phyloP scores from a whole-genome alignment of 2,797 vertebrate species.

The Caiman crocodilus region DNA sequence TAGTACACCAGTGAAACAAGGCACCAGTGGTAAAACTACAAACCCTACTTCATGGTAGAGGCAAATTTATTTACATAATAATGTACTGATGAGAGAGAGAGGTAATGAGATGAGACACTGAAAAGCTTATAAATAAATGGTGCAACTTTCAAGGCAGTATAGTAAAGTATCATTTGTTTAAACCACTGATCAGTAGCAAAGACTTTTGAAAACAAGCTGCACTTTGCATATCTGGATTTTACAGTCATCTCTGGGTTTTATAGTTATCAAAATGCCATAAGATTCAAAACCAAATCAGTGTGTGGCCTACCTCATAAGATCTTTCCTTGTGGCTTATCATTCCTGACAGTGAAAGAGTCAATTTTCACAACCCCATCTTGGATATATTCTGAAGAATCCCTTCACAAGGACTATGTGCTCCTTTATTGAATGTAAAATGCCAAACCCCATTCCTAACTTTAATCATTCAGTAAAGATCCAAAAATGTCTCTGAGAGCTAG shows the following conservation, averaged over 20 bases:
- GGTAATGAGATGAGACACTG: neutral
- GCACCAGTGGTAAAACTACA: neutral
- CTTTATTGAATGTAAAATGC: neutral
- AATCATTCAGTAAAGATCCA: neutral
- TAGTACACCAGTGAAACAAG: neutral
- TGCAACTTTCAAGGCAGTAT: neutral
- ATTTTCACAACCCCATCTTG: neutral
- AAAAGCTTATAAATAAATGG: neutral
- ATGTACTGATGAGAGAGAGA: neutral
- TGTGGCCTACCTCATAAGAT: neutral
- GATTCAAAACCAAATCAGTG: neutral
- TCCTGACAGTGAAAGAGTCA: neutral
- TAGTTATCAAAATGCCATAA: neutral
- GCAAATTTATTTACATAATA: neutral
- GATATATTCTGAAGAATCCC: neutral
- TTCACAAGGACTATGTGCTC: conserved; percentile 13
- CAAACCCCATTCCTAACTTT: neutral
- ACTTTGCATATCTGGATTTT: neutral
- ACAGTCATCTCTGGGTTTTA: neutral
- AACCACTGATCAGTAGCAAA: neutral
- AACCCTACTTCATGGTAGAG: neutral
- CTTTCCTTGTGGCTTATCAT: neutral
- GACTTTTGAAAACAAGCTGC: conserved; percentile 4
- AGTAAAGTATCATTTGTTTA: conserved; percentile 18
- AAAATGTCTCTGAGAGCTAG: neutral